Evolutionary conservation across 2,888 invertebrate genomes (phyloP).

Genomic region (Trisateles emortualis): DNA sequence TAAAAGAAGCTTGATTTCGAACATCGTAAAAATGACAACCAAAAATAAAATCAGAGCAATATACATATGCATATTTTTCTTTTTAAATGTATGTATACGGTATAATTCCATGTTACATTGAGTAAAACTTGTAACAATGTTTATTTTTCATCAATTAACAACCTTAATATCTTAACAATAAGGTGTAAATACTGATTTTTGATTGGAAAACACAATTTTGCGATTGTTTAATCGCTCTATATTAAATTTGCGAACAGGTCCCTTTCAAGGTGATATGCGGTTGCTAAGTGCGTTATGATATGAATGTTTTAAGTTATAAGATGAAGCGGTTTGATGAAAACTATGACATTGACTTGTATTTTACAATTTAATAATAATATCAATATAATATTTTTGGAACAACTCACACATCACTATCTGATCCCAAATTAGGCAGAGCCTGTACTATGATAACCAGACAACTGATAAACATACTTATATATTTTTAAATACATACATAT

Average conservation of each 20-base stretch:
- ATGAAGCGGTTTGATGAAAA: slow-evolving; percentile 17
- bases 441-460: no score
- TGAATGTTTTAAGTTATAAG: slow-evolving; percentile 34
- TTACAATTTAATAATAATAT: no score
- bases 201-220: slow-evolving; percentile 35
- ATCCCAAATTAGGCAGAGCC: no score
- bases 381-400: no score
- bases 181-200: slow-evolving; percentile 25
- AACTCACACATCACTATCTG: no score
- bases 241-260: slow-evolving; percentile 61
- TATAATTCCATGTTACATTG: slow-evolving; percentile 39
- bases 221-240: slow-evolving; percentile 60
- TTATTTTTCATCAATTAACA: slow-evolving; percentile 11
- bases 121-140: slow-evolving; percentile 15
- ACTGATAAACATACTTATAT: no score
- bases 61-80: slow-evolving; percentile 21
- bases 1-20: no score
- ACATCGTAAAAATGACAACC: no score
- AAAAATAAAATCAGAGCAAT: no score
- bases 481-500: no score
- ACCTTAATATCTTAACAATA: slow-evolving; percentile 33
- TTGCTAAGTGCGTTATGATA: slow-evolving; percentile 50
- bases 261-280: slow-evolving; percentile 63
- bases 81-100: slow-evolving; percentile 40
- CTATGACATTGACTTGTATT: no score